These are phyloP conservation scores for Leuciscus idus DNA, from an alignment of 2,113 vertebrate genomes.

Conservation along the genomic window DNA sequence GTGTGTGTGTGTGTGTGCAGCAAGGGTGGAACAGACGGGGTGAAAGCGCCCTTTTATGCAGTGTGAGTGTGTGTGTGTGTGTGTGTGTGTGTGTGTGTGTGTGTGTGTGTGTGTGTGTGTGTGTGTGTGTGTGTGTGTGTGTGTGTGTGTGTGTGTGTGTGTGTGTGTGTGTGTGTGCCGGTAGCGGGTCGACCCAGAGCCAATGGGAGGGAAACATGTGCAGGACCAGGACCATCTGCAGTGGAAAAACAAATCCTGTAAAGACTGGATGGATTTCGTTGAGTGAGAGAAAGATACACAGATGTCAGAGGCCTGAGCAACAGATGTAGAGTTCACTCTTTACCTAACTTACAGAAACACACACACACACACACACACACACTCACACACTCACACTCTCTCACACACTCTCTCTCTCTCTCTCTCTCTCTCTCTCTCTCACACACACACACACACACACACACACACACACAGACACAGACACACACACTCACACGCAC, in stretches of 20 bases:
- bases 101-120: slow-evolving; percentile 56
- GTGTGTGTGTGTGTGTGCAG: slow-evolving; percentile 20
- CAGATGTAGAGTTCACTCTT: slow-evolving; percentile 69
- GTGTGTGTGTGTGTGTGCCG: slow-evolving; percentile 56
- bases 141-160: slow-evolving; percentile 57
- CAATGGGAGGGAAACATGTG: slow-evolving; percentile 76
- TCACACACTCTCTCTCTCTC: no score
- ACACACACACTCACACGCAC: no score
- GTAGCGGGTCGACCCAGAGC: slow-evolving; percentile 62
- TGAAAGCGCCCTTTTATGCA: slow-evolving; percentile 66
- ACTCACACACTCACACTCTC: no score
- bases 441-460: no score
- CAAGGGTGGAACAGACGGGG: slow-evolving; percentile 39
- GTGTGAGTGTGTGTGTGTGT: slow-evolving; percentile 57
- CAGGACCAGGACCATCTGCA: slow-evolving; percentile 75
- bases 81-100: slow-evolving; percentile 55
- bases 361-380: no score
- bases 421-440: no score
- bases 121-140: slow-evolving; percentile 57
- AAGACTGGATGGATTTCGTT: slow-evolving; percentile 74
- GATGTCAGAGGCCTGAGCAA: slow-evolving; percentile 67
- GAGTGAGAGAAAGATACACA: slow-evolving; percentile 64
- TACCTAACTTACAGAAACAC: neutral
- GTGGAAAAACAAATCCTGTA: slow-evolving; percentile 81
- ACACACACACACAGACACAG: no score